phyloP scores from a whole-genome alignment of 2,113 vertebrate genomes.

The Marmota monax region DNA sequence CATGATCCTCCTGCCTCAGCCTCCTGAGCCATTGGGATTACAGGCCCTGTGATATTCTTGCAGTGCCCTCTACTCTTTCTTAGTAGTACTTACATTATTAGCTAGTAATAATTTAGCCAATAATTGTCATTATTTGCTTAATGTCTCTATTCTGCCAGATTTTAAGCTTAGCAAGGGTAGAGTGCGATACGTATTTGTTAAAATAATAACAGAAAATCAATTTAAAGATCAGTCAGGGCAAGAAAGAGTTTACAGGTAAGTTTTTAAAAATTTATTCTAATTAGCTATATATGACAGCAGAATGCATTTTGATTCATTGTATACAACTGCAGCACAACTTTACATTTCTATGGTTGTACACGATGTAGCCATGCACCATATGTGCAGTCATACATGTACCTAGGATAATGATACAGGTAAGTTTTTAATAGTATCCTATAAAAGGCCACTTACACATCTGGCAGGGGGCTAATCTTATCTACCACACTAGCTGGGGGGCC shows the following conservation, averaged over 20 bases:
- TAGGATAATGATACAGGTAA: background rate
- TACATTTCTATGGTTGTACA: too few species aligned
- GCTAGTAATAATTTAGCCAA: background rate
- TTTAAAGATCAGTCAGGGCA: slow-evolving; percentile 9
- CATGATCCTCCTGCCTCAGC: too few species aligned
- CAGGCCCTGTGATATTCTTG: background rate
- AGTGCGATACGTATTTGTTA: slow-evolving; percentile 48
- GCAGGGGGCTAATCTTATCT: background rate
- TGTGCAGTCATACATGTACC: too few species aligned
- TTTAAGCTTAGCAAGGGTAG: slow-evolving; percentile 32
- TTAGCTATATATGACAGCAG: too few species aligned
- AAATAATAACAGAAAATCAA: slow-evolving; percentile 36
- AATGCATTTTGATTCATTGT: too few species aligned
- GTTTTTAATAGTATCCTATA: slow-evolving; percentile 39
- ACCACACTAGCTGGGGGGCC: background rate
- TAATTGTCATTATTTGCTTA: slow-evolving; percentile 47
- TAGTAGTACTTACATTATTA: slow-evolving; percentile 42
- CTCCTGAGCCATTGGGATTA: too few species aligned
- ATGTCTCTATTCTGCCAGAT: slow-evolving; percentile 35
- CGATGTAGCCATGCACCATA: too few species aligned
- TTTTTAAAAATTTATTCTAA: background rate
- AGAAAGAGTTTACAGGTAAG: background rate
- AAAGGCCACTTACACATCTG: background rate
- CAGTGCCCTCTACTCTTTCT: background rate
- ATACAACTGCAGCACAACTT: too few species aligned